A percentile compares a stretch with the other conserved stretches of the same genome.
phyloP scores from a whole-genome alignment of 2,888 invertebrate species.

The Gandaritis pyraliata region DNA sequence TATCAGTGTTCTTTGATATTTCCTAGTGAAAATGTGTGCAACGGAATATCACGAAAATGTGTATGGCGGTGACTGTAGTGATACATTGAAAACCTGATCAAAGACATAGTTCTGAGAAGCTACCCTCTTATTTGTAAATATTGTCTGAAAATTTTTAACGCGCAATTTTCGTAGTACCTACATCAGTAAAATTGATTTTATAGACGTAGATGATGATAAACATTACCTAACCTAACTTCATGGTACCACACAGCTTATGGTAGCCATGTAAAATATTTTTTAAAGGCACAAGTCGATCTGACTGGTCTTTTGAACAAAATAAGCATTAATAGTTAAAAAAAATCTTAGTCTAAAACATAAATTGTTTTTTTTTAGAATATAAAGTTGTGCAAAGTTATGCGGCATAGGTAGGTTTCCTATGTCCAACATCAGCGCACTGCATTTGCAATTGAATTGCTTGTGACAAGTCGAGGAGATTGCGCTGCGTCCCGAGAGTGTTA shows the following conservation, averaged over 20 bases:
- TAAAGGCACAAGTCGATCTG: too few relatives aligned
- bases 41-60: background rate
- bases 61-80: background rate
- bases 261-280: too few relatives aligned
- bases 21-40: conserved; percentile 7
- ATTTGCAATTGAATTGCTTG: conserved; percentile 57
- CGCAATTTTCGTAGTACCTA: too few relatives aligned
- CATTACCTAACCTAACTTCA: too few relatives aligned
- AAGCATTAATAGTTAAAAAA: too few relatives aligned
- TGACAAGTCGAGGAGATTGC: conserved; percentile 56
- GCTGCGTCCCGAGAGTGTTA: conserved; percentile 49
- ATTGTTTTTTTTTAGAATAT: background rate
- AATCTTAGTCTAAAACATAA: too few relatives aligned
- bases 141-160: too few relatives aligned
- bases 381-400: conserved; percentile 10
- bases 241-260: too few relatives aligned
- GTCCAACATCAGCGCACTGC: conserved; percentile 24
- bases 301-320: too few relatives aligned
- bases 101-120: background rate
- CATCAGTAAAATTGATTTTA: too few relatives aligned
- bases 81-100: background rate
- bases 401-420: conserved; percentile 2
- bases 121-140: too few relatives aligned
- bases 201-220: too few relatives aligned
- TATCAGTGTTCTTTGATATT: conserved; percentile 16